Conservation (phyloP, 2,113 vertebrate species). For the Strix uralensis region DNA sequence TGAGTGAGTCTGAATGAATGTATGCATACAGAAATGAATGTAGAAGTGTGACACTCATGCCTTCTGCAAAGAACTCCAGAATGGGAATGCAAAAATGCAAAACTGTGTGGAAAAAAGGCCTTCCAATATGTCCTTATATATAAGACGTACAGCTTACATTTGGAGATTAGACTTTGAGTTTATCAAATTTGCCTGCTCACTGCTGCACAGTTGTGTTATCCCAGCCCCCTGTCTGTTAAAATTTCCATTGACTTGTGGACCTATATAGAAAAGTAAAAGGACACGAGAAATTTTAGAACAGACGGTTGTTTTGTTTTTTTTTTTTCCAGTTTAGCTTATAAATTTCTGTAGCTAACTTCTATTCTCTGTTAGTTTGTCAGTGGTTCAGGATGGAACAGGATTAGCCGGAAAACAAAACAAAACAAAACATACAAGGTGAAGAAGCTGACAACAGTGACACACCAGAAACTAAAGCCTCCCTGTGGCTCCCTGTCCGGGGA, state of each 20-base stretch:
- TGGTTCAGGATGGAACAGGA: not conserved
- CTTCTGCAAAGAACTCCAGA: not conserved
- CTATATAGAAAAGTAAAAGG: not conserved
- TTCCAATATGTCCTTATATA: not conserved
- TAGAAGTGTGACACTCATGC: not conserved
- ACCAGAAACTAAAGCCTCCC: not conserved
- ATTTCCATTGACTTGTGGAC: not conserved
- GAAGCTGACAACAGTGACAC: not conserved
- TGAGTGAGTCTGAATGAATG: conserved; percentile 8
- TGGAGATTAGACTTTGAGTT: not conserved
- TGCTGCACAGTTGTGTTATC: not conserved
- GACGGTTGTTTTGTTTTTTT: fast-evolving
- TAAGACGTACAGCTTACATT: not conserved
- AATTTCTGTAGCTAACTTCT: not conserved
- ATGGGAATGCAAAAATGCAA: not conserved
- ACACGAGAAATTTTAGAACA: not conserved
- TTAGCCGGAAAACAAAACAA: not conserved
- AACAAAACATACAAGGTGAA: not conserved
- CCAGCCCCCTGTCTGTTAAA: not conserved
- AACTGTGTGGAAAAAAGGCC: not conserved
- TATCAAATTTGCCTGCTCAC: not conserved
- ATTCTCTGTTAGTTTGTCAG: not conserved
- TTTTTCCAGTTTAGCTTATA: not conserved
- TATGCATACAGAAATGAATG: not conserved
- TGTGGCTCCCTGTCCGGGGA: not conserved